Evolutionary conservation across 2,888 invertebrate species (phyloP).

Genomic region (Xylophagus ater): DNA sequence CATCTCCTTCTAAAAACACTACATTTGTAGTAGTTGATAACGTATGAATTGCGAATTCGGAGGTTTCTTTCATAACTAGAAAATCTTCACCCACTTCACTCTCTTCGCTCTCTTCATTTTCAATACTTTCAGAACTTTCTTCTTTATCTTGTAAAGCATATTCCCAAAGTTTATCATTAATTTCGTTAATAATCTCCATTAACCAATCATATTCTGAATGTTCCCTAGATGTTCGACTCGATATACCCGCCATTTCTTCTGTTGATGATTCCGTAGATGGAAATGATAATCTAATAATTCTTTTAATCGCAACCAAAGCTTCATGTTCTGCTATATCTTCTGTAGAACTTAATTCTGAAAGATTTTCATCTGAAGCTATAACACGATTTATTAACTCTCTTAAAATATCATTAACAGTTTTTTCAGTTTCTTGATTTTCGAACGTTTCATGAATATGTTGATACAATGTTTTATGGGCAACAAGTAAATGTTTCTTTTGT

Average conservation of each 20-base stretch:
- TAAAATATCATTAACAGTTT: background rate
- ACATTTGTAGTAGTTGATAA: too few species aligned
- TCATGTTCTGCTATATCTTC: slow-evolving; percentile 19
- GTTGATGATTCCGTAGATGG: too few species aligned
- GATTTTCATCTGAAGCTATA: slow-evolving; percentile 7
- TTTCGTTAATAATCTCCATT: slow-evolving; percentile 2
- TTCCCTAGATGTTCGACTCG: too few species aligned
- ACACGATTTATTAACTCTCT: background rate
- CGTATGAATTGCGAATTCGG: too few species aligned
- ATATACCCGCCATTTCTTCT: too few species aligned
- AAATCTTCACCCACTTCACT: background rate
- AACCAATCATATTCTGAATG: slow-evolving; percentile 3
- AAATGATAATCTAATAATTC: slow-evolving; percentile 24
- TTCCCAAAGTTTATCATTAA: slow-evolving; percentile 7
- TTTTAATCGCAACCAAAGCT: slow-evolving; percentile 26
- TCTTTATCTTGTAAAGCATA: too few species aligned
- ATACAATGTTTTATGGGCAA: slow-evolving; percentile 37
- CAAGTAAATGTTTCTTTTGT: slow-evolving; percentile 35
- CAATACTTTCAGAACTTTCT: too few species aligned
- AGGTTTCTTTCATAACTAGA: too few species aligned
- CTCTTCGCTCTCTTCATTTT: slow-evolving; percentile 2
- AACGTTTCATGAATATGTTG: slow-evolving; percentile 22
- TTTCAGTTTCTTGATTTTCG: background rate
- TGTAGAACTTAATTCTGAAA: slow-evolving; percentile 5
- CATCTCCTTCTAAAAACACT: too few species aligned